These are phyloP conservation scores for Ischnus inquisitorius DNA, from an alignment of 2,888 invertebrate species.

Conservation along the genomic window DNA sequence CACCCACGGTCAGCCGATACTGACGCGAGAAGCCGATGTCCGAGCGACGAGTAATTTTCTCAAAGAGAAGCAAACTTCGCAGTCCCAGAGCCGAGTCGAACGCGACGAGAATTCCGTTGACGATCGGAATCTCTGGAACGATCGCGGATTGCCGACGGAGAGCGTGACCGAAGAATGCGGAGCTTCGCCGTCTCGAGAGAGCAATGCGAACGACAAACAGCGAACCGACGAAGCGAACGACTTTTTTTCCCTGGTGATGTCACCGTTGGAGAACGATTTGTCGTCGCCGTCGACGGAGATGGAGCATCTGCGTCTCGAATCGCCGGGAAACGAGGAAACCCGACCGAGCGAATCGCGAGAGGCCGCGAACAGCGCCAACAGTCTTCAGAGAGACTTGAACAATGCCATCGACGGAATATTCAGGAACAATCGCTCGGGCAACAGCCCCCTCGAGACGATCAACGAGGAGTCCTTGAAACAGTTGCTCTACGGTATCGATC, in stretches of 20 bases:
- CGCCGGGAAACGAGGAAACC: conserved; percentile 74
- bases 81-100: conserved; percentile 1
- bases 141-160: neutral
- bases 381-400: conserved; percentile 67
- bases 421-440: conserved; percentile 66
- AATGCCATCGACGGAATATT: conserved; percentile 72
- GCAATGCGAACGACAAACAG: conserved; percentile 58
- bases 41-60: conserved; percentile 20
- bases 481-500: conserved; percentile 83
- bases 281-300: conserved; percentile 90
- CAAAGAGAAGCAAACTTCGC: conserved; percentile 32
- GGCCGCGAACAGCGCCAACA: conserved; percentile 43
- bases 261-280: conserved; percentile 86
- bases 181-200: conserved; percentile 39
- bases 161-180: conserved; percentile 33
- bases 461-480: conserved; percentile 86
- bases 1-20: conserved; percentile 79
- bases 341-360: conserved; percentile 48
- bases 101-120: conserved; percentile 7
- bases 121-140: conserved; percentile 43
- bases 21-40: conserved; percentile 77
- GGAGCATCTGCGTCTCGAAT: conserved; percentile 88
- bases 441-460: conserved; percentile 84
- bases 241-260: conserved; percentile 85
- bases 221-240: conserved; percentile 80